These are phyloP conservation scores for Catonia carolina DNA, from an alignment of 2,888 invertebrate species.

Conservation along the genomic window DNA sequence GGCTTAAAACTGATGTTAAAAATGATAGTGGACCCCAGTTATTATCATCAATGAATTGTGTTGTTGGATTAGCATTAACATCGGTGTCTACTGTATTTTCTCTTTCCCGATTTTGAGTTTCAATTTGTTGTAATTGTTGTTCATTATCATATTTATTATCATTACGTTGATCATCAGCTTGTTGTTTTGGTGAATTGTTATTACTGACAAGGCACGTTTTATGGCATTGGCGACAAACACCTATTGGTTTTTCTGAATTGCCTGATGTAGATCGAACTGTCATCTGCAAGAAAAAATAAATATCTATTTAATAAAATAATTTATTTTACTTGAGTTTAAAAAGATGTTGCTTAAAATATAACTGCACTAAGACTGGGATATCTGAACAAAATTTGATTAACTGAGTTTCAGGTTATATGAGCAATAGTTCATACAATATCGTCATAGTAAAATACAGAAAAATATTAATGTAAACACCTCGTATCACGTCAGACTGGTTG, in stretches of 20 bases:
- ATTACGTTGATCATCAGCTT: constrained; percentile 22
- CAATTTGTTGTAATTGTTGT: neutral
- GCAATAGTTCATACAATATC: too few species aligned
- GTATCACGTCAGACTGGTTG: too few species aligned
- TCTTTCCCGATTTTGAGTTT: neutral
- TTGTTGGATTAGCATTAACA: constrained; percentile 29
- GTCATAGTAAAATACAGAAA: too few species aligned
- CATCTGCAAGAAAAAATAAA: constrained; percentile 48
- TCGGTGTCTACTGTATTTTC: constrained; percentile 18
- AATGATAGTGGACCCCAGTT: constrained; percentile 28
- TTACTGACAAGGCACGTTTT: constrained; percentile 58
- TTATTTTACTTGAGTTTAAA: too few species aligned
- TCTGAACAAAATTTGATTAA: too few species aligned
- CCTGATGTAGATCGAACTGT: constrained; percentile 70
- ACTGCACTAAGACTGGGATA: too few species aligned
- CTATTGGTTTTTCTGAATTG: constrained; percentile 58
- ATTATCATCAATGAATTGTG: constrained; percentile 29
- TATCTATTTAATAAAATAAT: too few species aligned
- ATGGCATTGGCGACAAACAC: constrained; percentile 71
- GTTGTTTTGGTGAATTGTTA: constrained; percentile 17
- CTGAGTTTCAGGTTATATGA: too few species aligned
- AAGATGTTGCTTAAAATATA: too few species aligned
- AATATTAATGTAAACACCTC: too few species aligned
- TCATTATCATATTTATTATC: neutral
- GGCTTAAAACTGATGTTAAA: constrained; percentile 29